These are phyloP conservation scores for Leptodactylus fuscus DNA, from an alignment of 2,113 vertebrate species.

Conservation along the genomic window DNA sequence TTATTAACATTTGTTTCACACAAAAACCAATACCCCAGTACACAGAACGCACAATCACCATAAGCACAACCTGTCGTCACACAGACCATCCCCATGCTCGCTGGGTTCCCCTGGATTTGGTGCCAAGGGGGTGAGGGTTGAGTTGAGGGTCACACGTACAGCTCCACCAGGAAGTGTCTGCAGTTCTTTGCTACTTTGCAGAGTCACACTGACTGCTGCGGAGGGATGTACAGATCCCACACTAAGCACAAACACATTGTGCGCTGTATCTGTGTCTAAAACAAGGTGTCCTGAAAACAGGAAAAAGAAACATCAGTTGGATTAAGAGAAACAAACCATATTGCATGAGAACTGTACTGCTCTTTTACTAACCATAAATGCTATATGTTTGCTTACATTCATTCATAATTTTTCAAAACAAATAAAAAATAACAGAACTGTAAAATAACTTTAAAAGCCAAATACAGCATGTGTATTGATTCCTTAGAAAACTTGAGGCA, in stretches of 20 bases:
- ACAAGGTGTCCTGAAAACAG: slow-evolving; percentile 85
- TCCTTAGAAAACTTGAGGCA: too few species aligned
- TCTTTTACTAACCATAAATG: not conserved
- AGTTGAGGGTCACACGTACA: slow-evolving; percentile 82
- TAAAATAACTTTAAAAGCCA: too few species aligned
- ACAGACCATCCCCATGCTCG: slow-evolving; percentile 81
- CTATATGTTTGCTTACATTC: not conserved
- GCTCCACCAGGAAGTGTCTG: slow-evolving; percentile 87
- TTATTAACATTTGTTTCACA: not conserved
- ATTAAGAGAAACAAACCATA: not conserved
- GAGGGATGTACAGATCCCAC: slow-evolving; percentile 83
- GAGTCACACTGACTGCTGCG: slow-evolving; percentile 83
- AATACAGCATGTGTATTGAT: too few species aligned
- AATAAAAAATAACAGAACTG: too few species aligned
- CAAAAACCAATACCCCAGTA: slow-evolving; percentile 40
- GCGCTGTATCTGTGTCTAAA: slow-evolving; percentile 87
- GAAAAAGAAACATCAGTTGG: not conserved
- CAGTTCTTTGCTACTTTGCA: slow-evolving; percentile 87
- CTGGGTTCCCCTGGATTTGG: slow-evolving; percentile 71
- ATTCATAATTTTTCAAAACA: too few species aligned
- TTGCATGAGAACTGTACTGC: not conserved
- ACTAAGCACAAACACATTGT: slow-evolving; percentile 84
- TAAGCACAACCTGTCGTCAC: slow-evolving; percentile 88
- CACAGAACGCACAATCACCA: slow-evolving; percentile 75
- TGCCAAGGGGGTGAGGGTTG: slow-evolving; percentile 80